phyloP scores from a whole-genome alignment of 2,888 invertebrate species.

The Aradus depressus region DNA sequence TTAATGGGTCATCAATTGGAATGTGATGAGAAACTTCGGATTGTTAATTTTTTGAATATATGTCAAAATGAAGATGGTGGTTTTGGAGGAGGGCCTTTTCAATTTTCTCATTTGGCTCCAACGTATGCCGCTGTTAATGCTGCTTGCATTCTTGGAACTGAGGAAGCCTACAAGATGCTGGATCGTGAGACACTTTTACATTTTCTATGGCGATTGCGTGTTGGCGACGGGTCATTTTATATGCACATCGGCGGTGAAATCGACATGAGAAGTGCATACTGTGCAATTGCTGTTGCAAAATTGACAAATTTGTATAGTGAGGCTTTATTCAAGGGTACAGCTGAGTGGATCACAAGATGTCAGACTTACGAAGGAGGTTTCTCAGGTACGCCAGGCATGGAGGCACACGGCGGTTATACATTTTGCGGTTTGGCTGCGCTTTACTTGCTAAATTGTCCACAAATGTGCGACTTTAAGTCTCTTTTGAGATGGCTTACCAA shows the following conservation, averaged over 20 bases:
- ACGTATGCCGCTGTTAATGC: slow-evolving; percentile 96
- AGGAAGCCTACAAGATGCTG: slow-evolving; percentile 76
- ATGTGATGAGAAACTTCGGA: slow-evolving; percentile 43
- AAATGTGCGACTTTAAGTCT: slow-evolving; percentile 61
- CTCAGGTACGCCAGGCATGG: slow-evolving; percentile 84
- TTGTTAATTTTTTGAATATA: slow-evolving; percentile 49
- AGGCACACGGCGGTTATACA: slow-evolving; percentile 99
- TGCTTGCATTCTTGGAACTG: slow-evolving; percentile 71
- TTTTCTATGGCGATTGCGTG: slow-evolving; percentile 67
- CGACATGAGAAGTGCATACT: slow-evolving; percentile 93
- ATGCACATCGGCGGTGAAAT: slow-evolving; percentile 83
- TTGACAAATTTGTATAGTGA: slow-evolving; percentile 67
- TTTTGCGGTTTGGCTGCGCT: slow-evolving; percentile 92
- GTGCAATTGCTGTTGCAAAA: slow-evolving; percentile 83
- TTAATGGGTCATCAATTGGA: slow-evolving; percentile 55
- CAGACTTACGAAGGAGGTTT: slow-evolving; percentile 99
- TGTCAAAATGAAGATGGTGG: slow-evolving; percentile 76
- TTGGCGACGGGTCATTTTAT: slow-evolving; percentile 78
- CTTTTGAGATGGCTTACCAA: slow-evolving; percentile 79
- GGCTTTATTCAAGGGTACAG: slow-evolving; percentile 70
- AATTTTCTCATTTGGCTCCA: slow-evolving; percentile 85
- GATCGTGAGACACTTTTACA: slow-evolving; percentile 63
- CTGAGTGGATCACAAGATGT: slow-evolving; percentile 88
- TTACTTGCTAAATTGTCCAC: slow-evolving; percentile 63
- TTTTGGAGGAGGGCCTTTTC: slow-evolving; percentile 89